A percentile compares a stretch with the other conserved stretches of the same genome.
Conservation (phyloP, 2,888 invertebrate species). For the Leucophenga montana region DNA sequence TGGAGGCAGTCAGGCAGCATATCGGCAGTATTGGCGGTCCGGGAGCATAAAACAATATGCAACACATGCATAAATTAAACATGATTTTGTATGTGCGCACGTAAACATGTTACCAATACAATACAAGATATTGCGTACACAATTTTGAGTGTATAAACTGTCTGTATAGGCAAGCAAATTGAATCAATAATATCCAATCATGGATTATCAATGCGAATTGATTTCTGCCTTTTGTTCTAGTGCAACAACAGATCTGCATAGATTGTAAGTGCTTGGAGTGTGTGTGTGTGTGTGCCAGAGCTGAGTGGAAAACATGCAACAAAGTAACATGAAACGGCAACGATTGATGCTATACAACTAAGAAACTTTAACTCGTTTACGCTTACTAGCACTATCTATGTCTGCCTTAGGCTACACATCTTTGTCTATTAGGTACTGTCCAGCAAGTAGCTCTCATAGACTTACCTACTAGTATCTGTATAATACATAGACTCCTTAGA, state of each 20-base stretch:
- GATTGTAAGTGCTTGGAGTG: neutral
- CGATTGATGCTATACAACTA: too few species aligned
- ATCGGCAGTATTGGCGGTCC: neutral
- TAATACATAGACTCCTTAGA: neutral
- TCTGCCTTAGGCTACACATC: too few species aligned
- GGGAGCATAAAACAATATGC: constrained; percentile 40
- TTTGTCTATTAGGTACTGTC: too few species aligned
- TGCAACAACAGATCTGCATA: neutral
- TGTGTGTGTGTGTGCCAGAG: neutral
- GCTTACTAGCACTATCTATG: too few species aligned
- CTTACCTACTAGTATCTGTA: too few species aligned
- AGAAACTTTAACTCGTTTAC: too few species aligned
- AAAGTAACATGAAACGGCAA: too few species aligned
- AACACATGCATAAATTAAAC: constrained; percentile 61
- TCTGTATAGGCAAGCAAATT: constrained; percentile 61
- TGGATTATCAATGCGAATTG: constrained; percentile 68
- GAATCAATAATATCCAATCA: constrained; percentile 70
- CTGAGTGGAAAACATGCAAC: neutral
- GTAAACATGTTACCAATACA: too few species aligned
- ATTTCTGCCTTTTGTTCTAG: constrained; percentile 50
- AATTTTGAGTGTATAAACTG: neutral
- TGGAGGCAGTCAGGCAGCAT: neutral
- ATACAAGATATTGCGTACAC: too few species aligned
- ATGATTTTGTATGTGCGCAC: neutral
- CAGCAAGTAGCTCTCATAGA: too few species aligned